Percentiles rank a stretch among this genome's conserved stretches.
Evolutionary conservation across 92 coral and sea anemone genomes (phyloP).

Genomic region (Isaurus tuberculatus): DNA sequence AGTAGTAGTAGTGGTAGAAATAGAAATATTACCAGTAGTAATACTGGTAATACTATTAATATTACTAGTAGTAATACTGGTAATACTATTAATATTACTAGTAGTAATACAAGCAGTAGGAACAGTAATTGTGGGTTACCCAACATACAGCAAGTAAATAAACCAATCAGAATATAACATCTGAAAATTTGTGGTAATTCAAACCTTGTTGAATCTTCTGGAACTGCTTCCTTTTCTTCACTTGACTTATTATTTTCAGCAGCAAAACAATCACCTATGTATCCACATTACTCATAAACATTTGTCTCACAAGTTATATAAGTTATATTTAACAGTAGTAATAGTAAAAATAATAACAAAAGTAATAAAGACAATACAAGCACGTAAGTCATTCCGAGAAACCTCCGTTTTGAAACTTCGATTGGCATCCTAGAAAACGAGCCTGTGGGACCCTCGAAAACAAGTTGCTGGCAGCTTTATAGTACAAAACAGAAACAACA

Average conservation of each 20-base stretch:
- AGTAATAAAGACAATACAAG: neutral
- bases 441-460: no score
- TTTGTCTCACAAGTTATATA: neutral
- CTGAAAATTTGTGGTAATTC: neutral
- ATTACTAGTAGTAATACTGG: no score
- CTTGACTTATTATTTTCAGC: neutral
- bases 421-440: no score
- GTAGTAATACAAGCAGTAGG: no score
- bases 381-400: no score
- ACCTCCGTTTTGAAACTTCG: no score
- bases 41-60: no score
- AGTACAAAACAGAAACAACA: no score
- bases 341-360: neutral
- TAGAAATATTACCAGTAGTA: no score
- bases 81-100: no score
- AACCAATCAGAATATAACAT: neutral
- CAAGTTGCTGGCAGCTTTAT: no score
- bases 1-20: no score
- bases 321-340: neutral
- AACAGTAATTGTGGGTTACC: neutral
- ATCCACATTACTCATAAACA: neutral
- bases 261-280: neutral
- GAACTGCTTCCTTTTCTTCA: neutral
- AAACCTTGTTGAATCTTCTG: neutral
- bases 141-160: neutral